phyloP scores from a whole-genome alignment of 2,797 vertebrate genomes.

The Lacerta viridis region DNA sequence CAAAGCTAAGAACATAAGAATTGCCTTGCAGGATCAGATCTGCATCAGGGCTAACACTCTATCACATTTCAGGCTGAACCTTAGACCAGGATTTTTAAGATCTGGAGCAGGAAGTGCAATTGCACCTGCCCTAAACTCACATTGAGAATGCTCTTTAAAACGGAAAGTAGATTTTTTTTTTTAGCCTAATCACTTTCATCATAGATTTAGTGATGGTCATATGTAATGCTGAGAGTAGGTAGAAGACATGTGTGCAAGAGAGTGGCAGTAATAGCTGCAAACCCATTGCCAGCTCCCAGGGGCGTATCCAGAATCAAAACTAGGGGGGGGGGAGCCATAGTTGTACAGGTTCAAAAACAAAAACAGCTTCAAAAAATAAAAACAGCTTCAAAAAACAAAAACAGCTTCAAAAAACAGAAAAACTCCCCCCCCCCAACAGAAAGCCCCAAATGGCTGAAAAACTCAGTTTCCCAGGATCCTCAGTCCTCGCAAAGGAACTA shows the following conservation, averaged over 20 bases:
- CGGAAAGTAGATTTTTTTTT: not conserved
- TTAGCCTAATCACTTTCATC: not conserved
- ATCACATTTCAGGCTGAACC: not conserved
- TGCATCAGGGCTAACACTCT: not conserved
- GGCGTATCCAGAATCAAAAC: too few relatives aligned
- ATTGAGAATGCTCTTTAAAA: not conserved
- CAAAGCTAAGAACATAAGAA: constrained; percentile 1
- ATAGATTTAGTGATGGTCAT: not conserved
- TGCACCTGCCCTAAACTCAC: not conserved
- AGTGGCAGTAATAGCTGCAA: not conserved
- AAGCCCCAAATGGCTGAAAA: too few relatives aligned
- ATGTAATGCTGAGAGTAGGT: not conserved
- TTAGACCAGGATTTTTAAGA: not conserved
- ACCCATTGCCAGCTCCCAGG: not conserved
- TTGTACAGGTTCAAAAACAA: too few relatives aligned
- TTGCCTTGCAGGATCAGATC: not conserved
- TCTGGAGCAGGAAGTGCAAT: not conserved
- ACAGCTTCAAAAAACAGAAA: too few relatives aligned
- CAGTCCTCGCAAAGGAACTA: too few relatives aligned
- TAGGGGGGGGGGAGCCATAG: too few relatives aligned
- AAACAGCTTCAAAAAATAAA: too few relatives aligned
- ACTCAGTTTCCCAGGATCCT: too few relatives aligned
- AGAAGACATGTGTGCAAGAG: not conserved
- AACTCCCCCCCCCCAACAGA: too few relatives aligned
- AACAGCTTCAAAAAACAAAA: too few relatives aligned